These are phyloP conservation scores for Cephus pygmeus DNA, from an alignment of 2,888 invertebrate species.

Conservation along the genomic window DNA sequence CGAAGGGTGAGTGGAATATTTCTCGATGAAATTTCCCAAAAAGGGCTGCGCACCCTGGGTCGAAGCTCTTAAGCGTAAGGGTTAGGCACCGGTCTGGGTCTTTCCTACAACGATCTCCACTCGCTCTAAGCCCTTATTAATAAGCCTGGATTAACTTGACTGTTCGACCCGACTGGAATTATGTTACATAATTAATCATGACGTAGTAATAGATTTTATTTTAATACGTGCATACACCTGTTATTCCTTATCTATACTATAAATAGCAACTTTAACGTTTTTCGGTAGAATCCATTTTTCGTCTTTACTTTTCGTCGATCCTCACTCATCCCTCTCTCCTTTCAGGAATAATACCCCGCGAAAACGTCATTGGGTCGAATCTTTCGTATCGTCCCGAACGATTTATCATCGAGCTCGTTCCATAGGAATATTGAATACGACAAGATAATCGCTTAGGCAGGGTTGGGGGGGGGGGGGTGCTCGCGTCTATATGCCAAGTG, in stretches of 20 bases:
- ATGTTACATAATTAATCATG: slow-evolving; percentile 45
- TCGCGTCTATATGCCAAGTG: slow-evolving; percentile 13
- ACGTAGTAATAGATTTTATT: not conserved
- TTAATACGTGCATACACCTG: not conserved
- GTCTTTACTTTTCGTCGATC: not conserved
- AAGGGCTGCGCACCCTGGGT: slow-evolving; percentile 19
- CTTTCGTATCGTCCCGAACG: slow-evolving; percentile 55
- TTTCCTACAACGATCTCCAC: slow-evolving; percentile 51
- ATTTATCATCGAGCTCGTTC: slow-evolving; percentile 65
- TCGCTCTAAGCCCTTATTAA: slow-evolving; percentile 57
- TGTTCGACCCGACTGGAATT: slow-evolving; percentile 41
- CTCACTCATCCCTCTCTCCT: not conserved
- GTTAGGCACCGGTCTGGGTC: slow-evolving; percentile 50
- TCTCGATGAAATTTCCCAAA: not conserved
- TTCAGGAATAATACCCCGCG: not conserved
- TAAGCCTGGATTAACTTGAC: slow-evolving; percentile 42
- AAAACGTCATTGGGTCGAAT: slow-evolving; percentile 37
- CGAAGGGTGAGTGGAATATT: not conserved
- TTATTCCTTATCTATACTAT: not conserved
- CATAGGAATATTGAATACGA: slow-evolving; percentile 67
- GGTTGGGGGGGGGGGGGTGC: slow-evolving; percentile 20
- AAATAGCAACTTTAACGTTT: not conserved
- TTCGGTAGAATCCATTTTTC: not conserved
- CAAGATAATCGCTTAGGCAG: slow-evolving; percentile 64
- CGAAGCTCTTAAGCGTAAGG: slow-evolving; percentile 48